Evolutionary conservation across 2,797 vertebrate genomes (phyloP).

Genomic region (Acropternis orthonyx): DNA sequence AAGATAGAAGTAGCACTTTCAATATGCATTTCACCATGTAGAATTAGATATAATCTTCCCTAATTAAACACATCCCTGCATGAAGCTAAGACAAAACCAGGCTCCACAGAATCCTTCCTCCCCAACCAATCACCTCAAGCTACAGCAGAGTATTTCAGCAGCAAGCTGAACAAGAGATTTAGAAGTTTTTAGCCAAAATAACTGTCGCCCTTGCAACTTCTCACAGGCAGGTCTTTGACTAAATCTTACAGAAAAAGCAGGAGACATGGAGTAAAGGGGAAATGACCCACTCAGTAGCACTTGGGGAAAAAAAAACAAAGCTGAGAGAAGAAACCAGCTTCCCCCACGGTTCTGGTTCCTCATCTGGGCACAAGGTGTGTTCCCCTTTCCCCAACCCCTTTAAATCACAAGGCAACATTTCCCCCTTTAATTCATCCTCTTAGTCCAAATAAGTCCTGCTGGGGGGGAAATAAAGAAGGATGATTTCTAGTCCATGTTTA

Average conservation of each 20-base stretch:
- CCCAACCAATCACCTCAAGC: not conserved
- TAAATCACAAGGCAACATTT: not conserved
- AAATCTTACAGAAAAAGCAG: not conserved
- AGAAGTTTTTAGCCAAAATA: not conserved
- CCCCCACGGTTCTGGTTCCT: not conserved
- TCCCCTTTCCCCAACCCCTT: rapidly evolving
- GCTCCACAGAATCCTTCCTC: not conserved
- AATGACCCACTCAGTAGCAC: not conserved
- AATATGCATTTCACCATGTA: not conserved
- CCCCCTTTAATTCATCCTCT: not conserved
- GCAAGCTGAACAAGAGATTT: not conserved
- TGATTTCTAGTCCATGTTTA: not conserved
- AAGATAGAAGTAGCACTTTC: not conserved
- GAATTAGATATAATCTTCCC: not conserved
- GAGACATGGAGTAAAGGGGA: not conserved
- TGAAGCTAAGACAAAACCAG: not conserved
- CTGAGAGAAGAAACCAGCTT: not conserved
- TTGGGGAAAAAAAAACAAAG: not conserved
- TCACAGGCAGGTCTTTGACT: not conserved
- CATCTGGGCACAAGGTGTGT: not conserved
- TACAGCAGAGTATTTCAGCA: not conserved
- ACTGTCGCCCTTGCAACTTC: not conserved
- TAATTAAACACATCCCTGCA: not conserved
- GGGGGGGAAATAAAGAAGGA: not conserved
- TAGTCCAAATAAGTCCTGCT: not conserved